These are phyloP conservation scores for Trematocara macrostoma DNA, from an alignment of 2,113 vertebrate genomes.

Conservation along the genomic window DNA sequence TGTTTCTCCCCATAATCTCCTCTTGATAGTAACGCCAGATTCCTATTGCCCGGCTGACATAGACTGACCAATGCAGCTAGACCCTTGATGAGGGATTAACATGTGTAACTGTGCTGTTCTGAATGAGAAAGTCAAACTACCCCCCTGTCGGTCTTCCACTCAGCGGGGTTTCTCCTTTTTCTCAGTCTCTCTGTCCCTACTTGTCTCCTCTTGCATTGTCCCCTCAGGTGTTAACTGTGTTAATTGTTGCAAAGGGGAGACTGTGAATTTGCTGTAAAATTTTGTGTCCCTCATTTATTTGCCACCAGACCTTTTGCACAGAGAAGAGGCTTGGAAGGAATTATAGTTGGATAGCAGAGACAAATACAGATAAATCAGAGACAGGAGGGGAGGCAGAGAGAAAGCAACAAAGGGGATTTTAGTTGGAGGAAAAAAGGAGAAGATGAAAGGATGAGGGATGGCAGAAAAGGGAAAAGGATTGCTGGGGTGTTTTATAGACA, in stretches of 20 bases:
- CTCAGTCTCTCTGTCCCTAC: neutral
- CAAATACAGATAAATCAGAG: neutral
- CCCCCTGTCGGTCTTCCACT: neutral
- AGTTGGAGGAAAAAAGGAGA: neutral
- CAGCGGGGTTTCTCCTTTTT: neutral
- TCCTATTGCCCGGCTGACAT: neutral
- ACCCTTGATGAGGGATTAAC: neutral
- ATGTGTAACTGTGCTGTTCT: neutral
- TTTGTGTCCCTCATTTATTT: constrained; percentile 44
- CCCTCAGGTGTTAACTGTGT: constrained; percentile 12
- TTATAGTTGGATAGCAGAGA: neutral
- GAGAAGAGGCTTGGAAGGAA: neutral
- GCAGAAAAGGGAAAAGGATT: neutral
- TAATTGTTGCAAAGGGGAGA: constrained; percentile 28
- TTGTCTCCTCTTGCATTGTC: neutral
- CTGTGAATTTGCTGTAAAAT: constrained; percentile 39
- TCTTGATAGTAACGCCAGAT: neutral
- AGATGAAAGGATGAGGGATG: constrained; percentile 20
- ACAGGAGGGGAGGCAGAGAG: neutral
- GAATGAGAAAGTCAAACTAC: neutral
- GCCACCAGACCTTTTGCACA: neutral
- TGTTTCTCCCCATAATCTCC: neutral
- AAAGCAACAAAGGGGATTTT: neutral
- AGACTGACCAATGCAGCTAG: neutral
- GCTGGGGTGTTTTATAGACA: constrained; percentile 46